These are phyloP conservation scores for Trematomus loennbergii DNA, from an alignment of 2,113 vertebrate species.

Conservation along the genomic window DNA sequence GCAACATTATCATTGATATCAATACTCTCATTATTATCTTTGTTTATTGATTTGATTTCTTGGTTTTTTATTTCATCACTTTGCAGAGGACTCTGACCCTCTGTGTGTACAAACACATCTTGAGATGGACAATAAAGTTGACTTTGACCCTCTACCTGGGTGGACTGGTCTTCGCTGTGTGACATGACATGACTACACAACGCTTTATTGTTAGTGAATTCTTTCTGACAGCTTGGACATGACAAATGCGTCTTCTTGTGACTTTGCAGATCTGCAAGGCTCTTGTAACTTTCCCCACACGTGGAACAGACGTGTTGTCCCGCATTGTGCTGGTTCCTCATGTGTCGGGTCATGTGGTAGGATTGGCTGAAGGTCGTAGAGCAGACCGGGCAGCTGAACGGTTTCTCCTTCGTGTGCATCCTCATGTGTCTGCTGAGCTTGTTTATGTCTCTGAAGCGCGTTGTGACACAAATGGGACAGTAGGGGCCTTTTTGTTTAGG, in stretches of 20 bases:
- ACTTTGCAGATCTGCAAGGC: constrained; percentile 30
- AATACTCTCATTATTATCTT: background rate
- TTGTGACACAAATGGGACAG: constrained; percentile 57
- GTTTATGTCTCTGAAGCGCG: constrained; percentile 50
- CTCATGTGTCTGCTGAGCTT: constrained; percentile 75
- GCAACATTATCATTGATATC: background rate
- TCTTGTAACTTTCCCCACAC: constrained; percentile 53
- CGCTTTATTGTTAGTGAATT: background rate
- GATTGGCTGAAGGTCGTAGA: constrained; percentile 71
- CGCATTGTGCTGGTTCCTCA: constrained; percentile 65
- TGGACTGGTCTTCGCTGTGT: background rate
- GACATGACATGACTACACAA: constrained; percentile 33
- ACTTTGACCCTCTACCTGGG: background rate
- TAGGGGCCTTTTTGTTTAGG: constrained; percentile 24
- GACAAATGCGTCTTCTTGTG: constrained; percentile 63
- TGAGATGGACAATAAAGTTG: too few relatives aligned
- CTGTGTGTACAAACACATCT: too few relatives aligned
- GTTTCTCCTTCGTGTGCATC: constrained; percentile 75
- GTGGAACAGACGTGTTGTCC: constrained; percentile 64
- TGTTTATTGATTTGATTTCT: background rate
- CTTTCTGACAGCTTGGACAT: constrained; percentile 31
- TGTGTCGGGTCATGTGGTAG: constrained; percentile 78
- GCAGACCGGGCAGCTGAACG: constrained; percentile 72
- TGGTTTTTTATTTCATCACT: background rate
- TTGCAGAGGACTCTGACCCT: background rate